A percentile compares a stretch with the other conserved stretches of the same genome.
Conservation (phyloP, 1,140 invertebrate species). For the Theocolax elegans region DNA sequence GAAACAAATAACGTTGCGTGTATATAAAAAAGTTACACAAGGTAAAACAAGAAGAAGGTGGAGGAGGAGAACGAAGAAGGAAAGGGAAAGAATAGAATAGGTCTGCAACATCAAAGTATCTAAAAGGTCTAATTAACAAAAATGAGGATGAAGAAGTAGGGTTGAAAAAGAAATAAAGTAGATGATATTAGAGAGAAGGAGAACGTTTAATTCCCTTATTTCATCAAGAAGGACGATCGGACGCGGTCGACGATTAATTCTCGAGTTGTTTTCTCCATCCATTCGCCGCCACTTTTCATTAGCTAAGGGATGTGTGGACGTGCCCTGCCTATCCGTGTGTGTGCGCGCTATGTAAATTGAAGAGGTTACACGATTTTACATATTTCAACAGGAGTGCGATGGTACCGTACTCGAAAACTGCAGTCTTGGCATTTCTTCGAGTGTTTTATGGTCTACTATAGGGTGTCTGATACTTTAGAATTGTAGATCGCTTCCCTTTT, state of each 20-base stretch:
- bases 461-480: constrained; percentile 65
- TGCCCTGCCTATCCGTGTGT: constrained; percentile 8
- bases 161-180: neutral
- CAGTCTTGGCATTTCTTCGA: constrained; percentile 64
- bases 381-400: constrained; percentile 61
- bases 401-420: constrained; percentile 61
- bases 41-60: too few relatives aligned
- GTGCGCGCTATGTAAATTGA: constrained; percentile 64
- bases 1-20: too few relatives aligned
- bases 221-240: constrained; percentile 22
- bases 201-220: constrained; percentile 37
- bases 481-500: constrained; percentile 63
- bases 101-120: too few relatives aligned
- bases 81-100: too few relatives aligned
- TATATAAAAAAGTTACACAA: too few relatives aligned
- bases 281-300: constrained; percentile 58
- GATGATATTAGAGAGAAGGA: neutral
- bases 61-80: too few relatives aligned
- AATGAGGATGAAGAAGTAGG: neutral
- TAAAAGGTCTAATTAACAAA: constrained; percentile 24
- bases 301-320: constrained; percentile 45
- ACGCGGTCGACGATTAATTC: constrained; percentile 35
- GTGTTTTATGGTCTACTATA: constrained; percentile 65
- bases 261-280: constrained; percentile 25
- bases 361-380: constrained; percentile 68